Evolutionary conservation across 1,140 invertebrate genomes (phyloP), one percentile per base, ranked within the genome.

Genomic region (Aphelinus atriplicis): DNA sequence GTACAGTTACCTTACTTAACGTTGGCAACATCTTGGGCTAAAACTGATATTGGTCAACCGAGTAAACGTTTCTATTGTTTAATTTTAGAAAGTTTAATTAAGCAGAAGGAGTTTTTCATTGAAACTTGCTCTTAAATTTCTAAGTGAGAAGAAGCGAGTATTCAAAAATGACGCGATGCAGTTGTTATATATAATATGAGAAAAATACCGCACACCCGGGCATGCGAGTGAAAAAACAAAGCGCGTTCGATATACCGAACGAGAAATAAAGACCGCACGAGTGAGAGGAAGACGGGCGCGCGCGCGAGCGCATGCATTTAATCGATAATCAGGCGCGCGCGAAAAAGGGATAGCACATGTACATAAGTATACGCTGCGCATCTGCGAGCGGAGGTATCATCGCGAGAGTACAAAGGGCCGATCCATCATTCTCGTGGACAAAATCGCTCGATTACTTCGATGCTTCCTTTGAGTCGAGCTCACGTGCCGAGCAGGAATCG

Each of bases 381-480:
- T 84, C 83, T 85, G 83, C 82, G 78, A 48, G 7, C 50, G 47
- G 46, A 81, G 79, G 83, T 83, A 83, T 84, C 82, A 82, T 83
- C 82, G 83, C 79, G n/a, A 58, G 48, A 26, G 7, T 79, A 84
- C 80, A 82, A 81, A 84, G 81, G 79, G 71, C 75, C 83, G 83
- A 85, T 85, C 83, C 81, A 85, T 85, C 84, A 85, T 85, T 75
- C 77, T 77, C 74, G 51, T 73, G 77, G 81, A 26, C 26, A 26
- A 26, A 26, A 26, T 26, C 26, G 26, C 26, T 26, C 26, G 26
- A 26, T 26, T 26, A 26, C 26, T 26, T 26, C 26, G 26, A 26
- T 26, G 26, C 26, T 26, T 26, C 26, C 26, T 26, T 26, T 26
- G 26, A 26, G 26, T 26, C 26, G 26, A 26, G 26, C 26, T 26